phyloP scores from a whole-genome alignment of 2,113 vertebrate genomes.

The Stercorarius parasiticus region DNA sequence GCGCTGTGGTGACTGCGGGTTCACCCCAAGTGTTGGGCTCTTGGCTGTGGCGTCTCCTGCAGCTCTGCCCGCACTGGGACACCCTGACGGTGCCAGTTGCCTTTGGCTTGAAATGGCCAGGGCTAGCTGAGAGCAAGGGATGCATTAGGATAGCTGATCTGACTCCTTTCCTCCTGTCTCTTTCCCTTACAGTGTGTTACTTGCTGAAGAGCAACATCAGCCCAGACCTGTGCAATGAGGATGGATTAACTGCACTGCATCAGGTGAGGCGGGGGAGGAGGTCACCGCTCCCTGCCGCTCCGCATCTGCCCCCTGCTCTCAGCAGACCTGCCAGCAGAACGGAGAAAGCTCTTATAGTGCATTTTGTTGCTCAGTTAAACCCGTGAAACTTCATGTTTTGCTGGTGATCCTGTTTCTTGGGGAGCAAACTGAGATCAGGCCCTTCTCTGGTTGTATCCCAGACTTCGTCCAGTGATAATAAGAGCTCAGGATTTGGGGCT shows the following conservation, averaged over 20 bases:
- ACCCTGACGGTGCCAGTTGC: neutral
- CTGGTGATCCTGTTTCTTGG: fast-evolving
- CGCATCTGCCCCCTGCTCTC: fast-evolving
- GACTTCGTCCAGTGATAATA: neutral
- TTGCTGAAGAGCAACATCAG: conserved; percentile 92
- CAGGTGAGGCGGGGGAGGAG: conserved; percentile 80
- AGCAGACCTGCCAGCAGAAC: fast-evolving
- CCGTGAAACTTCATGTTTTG: neutral
- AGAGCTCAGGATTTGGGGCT: neutral
- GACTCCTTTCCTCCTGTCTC: conserved; percentile 5
- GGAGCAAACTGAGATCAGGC: neutral
- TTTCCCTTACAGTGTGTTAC: conserved; percentile 85
- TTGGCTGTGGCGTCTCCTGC: neutral
- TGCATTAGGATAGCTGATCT: neutral
- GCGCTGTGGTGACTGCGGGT: fast-evolving
- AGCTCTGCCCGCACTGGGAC: neutral
- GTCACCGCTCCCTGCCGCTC: neutral
- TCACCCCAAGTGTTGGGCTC: neutral
- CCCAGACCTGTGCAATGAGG: conserved; percentile 95
- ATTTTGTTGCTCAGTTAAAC: neutral
- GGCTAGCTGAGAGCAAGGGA: neutral
- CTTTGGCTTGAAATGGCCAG: neutral
- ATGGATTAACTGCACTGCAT: conserved; percentile 94
- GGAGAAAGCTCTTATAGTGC: fast-evolving
- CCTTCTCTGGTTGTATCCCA: neutral